phyloP scores from a whole-genome alignment of 1,140 invertebrate genomes.

The Dendrolimus kikuchii region DNA sequence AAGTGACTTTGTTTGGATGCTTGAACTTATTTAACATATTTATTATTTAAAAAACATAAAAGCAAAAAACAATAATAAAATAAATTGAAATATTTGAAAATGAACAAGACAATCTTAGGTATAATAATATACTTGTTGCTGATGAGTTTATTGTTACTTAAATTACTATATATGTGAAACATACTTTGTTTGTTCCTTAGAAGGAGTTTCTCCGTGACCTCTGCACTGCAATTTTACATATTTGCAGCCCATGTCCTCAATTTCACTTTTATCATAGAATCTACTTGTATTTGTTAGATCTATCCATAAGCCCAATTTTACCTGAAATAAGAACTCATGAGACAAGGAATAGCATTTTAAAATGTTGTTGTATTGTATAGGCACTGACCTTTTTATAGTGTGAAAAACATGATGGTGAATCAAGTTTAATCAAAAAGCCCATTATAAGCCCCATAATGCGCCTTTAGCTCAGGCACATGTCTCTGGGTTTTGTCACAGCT shows the following conservation, averaged over 20 bases:
- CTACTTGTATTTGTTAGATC: conserved; percentile 96
- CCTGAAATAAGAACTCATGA: conserved; percentile 62
- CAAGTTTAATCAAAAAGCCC: too few relatives aligned
- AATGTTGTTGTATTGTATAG: too few relatives aligned
- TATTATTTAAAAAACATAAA: not conserved
- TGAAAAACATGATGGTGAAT: too few relatives aligned
- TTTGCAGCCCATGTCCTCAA: conserved; percentile 82
- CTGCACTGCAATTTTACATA: conserved; percentile 92
- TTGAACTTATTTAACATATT: too few relatives aligned
- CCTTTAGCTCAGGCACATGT: too few relatives aligned
- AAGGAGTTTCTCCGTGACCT: conserved; percentile 88
- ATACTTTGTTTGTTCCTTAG: conserved; percentile 80
- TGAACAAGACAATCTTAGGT: too few relatives aligned
- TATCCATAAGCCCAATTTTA: conserved; percentile 95
- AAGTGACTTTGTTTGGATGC: not conserved
- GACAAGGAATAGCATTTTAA: too few relatives aligned
- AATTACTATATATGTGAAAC: not conserved
- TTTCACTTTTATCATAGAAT: conserved; percentile 88
- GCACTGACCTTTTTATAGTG: too few relatives aligned
- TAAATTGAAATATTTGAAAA: not conserved
- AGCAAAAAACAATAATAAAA: conserved; percentile 6
- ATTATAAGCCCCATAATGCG: too few relatives aligned
- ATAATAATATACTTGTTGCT: too few relatives aligned
- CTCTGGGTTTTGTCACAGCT: too few relatives aligned
- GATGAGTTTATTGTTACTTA: too few relatives aligned